Conservation (phyloP, 2,113 vertebrate genomes). For the Triplophysa dalaica region DNA sequence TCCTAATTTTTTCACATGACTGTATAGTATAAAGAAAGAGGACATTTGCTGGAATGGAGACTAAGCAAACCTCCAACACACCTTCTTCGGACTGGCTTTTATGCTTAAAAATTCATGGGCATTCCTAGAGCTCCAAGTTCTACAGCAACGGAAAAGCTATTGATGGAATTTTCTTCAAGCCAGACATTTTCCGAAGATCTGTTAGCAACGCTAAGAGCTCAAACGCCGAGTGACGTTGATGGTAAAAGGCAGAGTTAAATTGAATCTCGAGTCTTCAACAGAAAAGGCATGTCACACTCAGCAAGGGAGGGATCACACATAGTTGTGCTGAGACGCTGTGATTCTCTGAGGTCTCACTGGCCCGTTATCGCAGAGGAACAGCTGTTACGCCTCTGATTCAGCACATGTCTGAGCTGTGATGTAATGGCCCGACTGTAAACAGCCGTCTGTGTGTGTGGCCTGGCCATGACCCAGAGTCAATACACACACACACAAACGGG, state of each 20-base stretch:
- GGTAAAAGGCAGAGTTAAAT: neutral
- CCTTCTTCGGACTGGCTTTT: too few species aligned
- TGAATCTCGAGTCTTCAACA: neutral
- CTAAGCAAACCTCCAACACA: too few species aligned
- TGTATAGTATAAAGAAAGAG: too few species aligned
- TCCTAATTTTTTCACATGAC: too few species aligned
- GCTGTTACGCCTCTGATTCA: constrained; percentile 45
- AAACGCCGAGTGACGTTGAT: too few species aligned
- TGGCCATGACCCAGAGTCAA: constrained; percentile 55
- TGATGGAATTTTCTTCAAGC: neutral
- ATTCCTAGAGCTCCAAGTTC: neutral
- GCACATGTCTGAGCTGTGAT: constrained; percentile 42
- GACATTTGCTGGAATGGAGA: too few species aligned
- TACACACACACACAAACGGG: constrained; percentile 27
- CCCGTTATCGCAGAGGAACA: constrained; percentile 35
- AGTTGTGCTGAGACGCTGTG: neutral
- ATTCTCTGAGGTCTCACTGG: constrained; percentile 10
- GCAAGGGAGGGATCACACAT: neutral
- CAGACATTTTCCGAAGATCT: too few species aligned
- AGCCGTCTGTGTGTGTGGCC: constrained; percentile 45
- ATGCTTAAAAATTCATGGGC: neutral
- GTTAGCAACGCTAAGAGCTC: too few species aligned
- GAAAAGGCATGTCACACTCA: neutral
- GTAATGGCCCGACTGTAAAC: constrained; percentile 56
- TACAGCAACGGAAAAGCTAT: neutral